Conservation (phyloP, 2,888 invertebrate species). For the Crocallis elinguaria region DNA sequence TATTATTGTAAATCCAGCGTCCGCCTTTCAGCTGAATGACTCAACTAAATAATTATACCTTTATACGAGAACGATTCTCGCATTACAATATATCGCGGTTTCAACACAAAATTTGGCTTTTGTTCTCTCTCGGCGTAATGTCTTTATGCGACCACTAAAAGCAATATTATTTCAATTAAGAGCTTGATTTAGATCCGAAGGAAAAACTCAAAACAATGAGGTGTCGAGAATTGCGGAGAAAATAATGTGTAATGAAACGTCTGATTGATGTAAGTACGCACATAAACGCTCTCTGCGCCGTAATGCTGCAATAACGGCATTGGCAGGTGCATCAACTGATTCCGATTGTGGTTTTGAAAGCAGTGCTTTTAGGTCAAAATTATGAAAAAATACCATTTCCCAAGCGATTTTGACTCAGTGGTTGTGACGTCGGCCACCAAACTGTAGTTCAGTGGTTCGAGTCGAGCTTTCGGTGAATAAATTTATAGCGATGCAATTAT, state of each 20-base stretch:
- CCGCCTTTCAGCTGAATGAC: slow-evolving; percentile 57
- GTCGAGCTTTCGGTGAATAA: too few relatives aligned
- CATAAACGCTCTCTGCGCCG: slow-evolving; percentile 44
- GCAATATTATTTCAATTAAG: slow-evolving; percentile 80
- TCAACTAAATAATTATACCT: slow-evolving; percentile 65
- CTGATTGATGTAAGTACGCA: slow-evolving; percentile 64
- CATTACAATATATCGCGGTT: slow-evolving; percentile 75
- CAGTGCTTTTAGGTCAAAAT: too few relatives aligned
- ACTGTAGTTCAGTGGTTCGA: too few relatives aligned
- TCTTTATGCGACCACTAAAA: slow-evolving; percentile 75
- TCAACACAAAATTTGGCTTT: slow-evolving; percentile 76
- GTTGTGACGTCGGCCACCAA: too few relatives aligned
- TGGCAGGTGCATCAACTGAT: slow-evolving; percentile 33
- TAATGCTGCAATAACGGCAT: slow-evolving; percentile 40
- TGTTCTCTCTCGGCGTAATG: slow-evolving; percentile 72
- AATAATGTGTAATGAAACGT: slow-evolving; percentile 73
- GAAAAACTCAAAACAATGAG: slow-evolving; percentile 81
- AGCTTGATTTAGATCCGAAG: slow-evolving; percentile 71
- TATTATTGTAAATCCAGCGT: slow-evolving; percentile 51
- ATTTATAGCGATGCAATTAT: too few relatives aligned
- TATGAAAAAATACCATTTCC: too few relatives aligned
- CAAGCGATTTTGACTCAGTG: too few relatives aligned
- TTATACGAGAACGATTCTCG: slow-evolving; percentile 52
- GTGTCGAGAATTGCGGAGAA: slow-evolving; percentile 69
- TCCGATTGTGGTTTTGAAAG: slow-evolving; percentile 20